Conservation (phyloP, 2,888 invertebrate genomes). For the Eilema griseolum region DNA sequence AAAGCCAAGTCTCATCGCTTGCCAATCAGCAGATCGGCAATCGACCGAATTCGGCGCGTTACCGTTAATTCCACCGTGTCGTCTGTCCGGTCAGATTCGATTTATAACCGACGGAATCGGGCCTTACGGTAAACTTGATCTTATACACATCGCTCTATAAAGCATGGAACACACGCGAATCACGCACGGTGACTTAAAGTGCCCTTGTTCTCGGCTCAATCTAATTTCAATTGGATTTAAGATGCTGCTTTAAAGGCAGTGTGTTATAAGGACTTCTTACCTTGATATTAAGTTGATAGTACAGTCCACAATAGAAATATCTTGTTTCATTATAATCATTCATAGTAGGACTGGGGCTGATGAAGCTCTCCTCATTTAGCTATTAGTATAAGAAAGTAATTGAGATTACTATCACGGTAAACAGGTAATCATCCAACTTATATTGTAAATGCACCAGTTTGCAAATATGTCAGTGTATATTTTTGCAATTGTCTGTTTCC, state of each 20-base stretch:
- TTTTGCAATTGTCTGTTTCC: neutral
- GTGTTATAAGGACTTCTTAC: conserved; percentile 22
- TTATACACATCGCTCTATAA: conserved; percentile 63
- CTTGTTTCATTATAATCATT: too few species aligned
- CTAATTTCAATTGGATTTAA: conserved; percentile 47
- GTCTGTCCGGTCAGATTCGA: conserved; percentile 65
- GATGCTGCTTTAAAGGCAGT: conserved; percentile 30
- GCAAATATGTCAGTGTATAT: neutral
- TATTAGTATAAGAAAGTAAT: too few species aligned
- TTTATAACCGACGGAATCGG: conserved; percentile 82
- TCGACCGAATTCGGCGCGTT: conserved; percentile 74
- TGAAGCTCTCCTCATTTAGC: too few species aligned
- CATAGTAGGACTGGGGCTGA: too few species aligned
- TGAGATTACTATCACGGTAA: neutral
- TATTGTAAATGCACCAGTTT: neutral
- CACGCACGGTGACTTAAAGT: conserved; percentile 42
- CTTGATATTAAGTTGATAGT: neutral
- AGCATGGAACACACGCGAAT: conserved; percentile 54
- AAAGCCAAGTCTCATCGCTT: conserved; percentile 37
- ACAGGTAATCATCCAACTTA: neutral
- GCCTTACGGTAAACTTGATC: conserved; percentile 74
- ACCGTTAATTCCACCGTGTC: conserved; percentile 73
- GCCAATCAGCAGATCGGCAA: conserved; percentile 44
- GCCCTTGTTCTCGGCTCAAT: conserved; percentile 43
- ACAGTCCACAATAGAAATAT: too few species aligned